These are phyloP conservation scores for Phylloscopus whistleri DNA, from an alignment of 2,113 vertebrate species.

Conservation along the genomic window DNA sequence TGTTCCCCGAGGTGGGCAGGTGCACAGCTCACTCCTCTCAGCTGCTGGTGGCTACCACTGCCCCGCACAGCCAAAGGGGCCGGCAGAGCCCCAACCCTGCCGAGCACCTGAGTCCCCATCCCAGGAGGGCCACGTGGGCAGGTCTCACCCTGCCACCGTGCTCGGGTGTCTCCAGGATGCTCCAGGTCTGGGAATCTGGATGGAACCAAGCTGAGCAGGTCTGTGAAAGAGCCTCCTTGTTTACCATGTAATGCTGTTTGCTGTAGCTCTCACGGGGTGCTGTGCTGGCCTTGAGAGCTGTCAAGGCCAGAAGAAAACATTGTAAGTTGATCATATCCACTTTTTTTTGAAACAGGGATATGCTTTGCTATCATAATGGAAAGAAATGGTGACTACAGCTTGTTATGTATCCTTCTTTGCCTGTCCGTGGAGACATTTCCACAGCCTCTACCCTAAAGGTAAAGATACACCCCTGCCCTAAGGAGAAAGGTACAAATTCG, in stretches of 20 bases:
- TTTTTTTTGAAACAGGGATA: fast-evolving
- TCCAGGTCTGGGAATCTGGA: background rate
- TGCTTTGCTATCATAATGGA: background rate
- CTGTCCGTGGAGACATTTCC: background rate
- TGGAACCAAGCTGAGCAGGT: background rate
- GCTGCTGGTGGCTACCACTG: fast-evolving
- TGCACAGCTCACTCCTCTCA: fast-evolving
- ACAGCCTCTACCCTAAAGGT: background rate
- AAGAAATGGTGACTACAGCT: background rate
- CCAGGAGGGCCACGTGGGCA: background rate
- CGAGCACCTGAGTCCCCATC: fast-evolving
- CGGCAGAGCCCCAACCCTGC: background rate
- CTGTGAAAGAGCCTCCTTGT: background rate
- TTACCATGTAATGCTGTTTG: background rate
- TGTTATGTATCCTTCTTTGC: background rate
- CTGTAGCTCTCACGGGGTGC: background rate
- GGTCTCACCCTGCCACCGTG: fast-evolving
- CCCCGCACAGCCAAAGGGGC: fast-evolving
- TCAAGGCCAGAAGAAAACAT: background rate
- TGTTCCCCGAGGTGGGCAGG: background rate
- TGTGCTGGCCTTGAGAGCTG: background rate
- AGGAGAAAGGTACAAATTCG: background rate
- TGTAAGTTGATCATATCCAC: background rate
- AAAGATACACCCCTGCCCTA: background rate
- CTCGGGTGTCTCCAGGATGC: fast-evolving